A percentile compares a stretch with the other conserved stretches of the same genome.
Conservation (phyloP, 2,888 invertebrate species). For the Chloroclysta siterata region DNA sequence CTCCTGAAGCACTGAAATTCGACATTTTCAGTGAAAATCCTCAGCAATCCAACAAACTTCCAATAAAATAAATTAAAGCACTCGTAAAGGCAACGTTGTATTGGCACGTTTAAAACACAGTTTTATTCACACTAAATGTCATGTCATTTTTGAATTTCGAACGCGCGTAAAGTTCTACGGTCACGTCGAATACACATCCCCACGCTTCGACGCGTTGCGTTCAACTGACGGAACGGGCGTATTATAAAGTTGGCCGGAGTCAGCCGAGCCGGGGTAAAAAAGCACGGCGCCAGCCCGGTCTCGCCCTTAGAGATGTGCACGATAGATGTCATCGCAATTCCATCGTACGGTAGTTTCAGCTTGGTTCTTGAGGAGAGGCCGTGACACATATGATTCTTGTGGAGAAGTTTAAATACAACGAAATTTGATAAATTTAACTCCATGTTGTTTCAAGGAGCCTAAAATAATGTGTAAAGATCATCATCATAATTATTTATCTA, state of each 20-base stretch:
- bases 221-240: slow-evolving; percentile 67
- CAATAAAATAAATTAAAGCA: slow-evolving; percentile 30
- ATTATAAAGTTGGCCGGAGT: slow-evolving; percentile 65
- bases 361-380: not conserved
- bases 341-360: slow-evolving; percentile 55
- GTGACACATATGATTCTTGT: not conserved
- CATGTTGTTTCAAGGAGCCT: too few relatives aligned
- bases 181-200: slow-evolving; percentile 53
- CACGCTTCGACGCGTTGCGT: slow-evolving; percentile 55
- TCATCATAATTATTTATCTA: too few relatives aligned
- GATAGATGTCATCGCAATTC: slow-evolving; percentile 55
- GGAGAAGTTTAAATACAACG: not conserved
- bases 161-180: slow-evolving; percentile 52
- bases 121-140: slow-evolving; percentile 45
- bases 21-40: slow-evolving; percentile 68
- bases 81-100: slow-evolving; percentile 35
- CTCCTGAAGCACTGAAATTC: slow-evolving; percentile 63
- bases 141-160: slow-evolving; percentile 53
- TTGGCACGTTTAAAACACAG: slow-evolving; percentile 69
- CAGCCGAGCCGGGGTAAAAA: slow-evolving; percentile 75
- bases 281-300: slow-evolving; percentile 81
- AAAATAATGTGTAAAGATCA: too few relatives aligned
- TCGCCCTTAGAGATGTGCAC: slow-evolving; percentile 81
- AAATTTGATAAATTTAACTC: too few relatives aligned
- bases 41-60: slow-evolving; percentile 54